These are phyloP conservation scores for Pteronura brasiliensis DNA, from an alignment of 2,113 vertebrate genomes.

Conservation along the genomic window DNA sequence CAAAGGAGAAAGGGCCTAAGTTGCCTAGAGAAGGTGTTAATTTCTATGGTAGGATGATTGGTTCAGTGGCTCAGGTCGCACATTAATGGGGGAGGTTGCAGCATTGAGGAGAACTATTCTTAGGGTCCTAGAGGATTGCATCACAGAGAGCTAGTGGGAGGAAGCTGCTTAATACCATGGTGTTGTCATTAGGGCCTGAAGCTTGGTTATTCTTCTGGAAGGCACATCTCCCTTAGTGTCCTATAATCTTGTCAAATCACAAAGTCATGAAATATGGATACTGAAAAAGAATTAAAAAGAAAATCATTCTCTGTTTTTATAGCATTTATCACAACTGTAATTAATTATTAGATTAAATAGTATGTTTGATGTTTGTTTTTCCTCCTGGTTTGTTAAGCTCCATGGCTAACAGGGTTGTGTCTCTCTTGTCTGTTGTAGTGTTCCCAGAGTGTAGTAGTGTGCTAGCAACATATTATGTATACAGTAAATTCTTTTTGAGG, in stretches of 20 bases:
- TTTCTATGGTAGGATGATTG: background rate
- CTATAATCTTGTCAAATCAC: background rate
- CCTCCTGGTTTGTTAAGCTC: background rate
- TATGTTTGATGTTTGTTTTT: background rate
- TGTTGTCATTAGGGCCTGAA: background rate
- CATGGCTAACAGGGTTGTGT: background rate
- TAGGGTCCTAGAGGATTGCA: background rate
- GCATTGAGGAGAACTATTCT: background rate
- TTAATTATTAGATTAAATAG: background rate
- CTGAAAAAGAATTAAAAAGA: background rate
- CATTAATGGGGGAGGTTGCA: background rate
- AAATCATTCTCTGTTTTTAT: background rate
- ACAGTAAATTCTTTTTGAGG: background rate
- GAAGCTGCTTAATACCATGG: background rate
- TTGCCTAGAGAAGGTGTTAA: background rate
- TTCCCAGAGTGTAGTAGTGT: background rate
- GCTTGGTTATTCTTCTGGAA: background rate
- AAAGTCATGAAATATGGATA: background rate
- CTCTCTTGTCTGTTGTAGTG: background rate
- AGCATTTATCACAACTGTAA: background rate
- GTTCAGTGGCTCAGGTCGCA: background rate
- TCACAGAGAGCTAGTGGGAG: background rate
- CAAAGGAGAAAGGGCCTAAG: background rate
- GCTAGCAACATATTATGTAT: background rate
- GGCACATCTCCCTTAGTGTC: background rate